A percentile compares a stretch with the other conserved stretches of the same genome.
Evolutionary conservation across 2,797 vertebrate genomes (phyloP).

Genomic region (Leuciscus waleckii): DNA sequence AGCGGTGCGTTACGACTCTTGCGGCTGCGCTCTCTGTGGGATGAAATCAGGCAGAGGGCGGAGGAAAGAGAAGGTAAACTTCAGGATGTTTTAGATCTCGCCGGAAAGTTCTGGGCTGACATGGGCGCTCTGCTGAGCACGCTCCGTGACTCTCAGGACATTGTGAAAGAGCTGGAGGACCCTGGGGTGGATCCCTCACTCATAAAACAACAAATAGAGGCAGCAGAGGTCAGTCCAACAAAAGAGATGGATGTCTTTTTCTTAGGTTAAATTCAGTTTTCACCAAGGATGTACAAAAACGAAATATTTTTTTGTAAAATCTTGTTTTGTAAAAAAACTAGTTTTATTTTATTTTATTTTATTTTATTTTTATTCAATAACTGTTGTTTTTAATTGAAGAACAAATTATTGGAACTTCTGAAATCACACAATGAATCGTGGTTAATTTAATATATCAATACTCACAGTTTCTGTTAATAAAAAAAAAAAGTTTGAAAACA

Average conservation of each 20-base stretch:
- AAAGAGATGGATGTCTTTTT: neutral
- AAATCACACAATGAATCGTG: too few species aligned
- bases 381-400: too few species aligned
- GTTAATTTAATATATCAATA: too few species aligned
- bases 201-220: slow-evolving; percentile 98
- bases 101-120: slow-evolving; percentile 98
- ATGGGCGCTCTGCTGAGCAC: slow-evolving; percentile 95
- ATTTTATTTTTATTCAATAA: too few species aligned
- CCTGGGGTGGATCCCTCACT: slow-evolving; percentile 97
- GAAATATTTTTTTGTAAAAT: neutral
- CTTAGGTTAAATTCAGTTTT: neutral
- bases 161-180: slow-evolving; percentile 94
- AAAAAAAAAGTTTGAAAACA: too few species aligned
- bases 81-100: slow-evolving; percentile 92
- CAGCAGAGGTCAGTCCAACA: slow-evolving; percentile 86
- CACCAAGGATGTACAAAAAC: neutral
- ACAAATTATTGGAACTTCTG: too few species aligned
- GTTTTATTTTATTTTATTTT: too few species aligned
- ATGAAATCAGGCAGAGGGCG: slow-evolving; percentile 93
- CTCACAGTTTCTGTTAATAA: too few species aligned
- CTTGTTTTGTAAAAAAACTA: too few species aligned
- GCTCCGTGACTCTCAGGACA: slow-evolving; percentile 94
- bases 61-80: slow-evolving; percentile 95
- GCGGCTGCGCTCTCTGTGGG: slow-evolving; percentile 94
- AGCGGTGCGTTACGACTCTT: slow-evolving; percentile 86